Evolutionary conservation across 2,888 invertebrate genomes (phyloP).

Genomic region (Schrankia costaestrigalis): DNA sequence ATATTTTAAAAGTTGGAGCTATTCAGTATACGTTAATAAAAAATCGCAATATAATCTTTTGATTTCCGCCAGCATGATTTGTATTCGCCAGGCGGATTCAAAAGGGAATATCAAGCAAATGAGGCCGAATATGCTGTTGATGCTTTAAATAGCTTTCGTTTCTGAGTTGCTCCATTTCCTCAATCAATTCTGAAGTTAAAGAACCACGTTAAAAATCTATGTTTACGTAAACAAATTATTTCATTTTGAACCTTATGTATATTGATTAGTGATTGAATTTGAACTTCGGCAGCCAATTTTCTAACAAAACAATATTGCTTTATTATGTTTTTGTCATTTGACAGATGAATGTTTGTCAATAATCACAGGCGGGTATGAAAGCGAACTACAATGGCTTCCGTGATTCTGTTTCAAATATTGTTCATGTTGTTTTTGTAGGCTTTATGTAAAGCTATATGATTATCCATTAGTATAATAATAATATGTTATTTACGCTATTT

Average conservation of each 20-base stretch:
- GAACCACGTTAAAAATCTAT: conserved; percentile 15
- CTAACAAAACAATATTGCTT: conserved; percentile 27
- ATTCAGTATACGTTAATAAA: too few relatives aligned
- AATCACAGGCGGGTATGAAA: conserved; percentile 50
- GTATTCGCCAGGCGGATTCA: conserved; percentile 12
- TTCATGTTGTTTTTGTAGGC: too few relatives aligned
- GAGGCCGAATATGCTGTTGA: conserved; percentile 5
- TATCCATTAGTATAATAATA: too few relatives aligned
- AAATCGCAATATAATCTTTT: conserved; percentile 8
- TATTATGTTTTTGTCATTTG: conserved; percentile 49
- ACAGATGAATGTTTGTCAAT: conserved; percentile 68
- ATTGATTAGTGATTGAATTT: conserved; percentile 20
- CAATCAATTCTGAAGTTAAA: conserved; percentile 8
- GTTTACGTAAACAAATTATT: conserved; percentile 12
- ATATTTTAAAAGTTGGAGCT: too few relatives aligned
- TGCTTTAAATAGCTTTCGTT: conserved; percentile 9
- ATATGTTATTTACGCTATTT: not conserved
- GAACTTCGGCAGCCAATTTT: conserved; percentile 14
- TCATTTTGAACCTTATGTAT: conserved; percentile 26
- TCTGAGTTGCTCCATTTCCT: conserved; percentile 3
- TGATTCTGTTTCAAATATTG: conserved; percentile 1
- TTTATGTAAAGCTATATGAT: too few relatives aligned
- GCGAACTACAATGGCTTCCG: conserved; percentile 55
- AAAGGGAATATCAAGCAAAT: conserved; percentile 9
- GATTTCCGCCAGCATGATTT: conserved; percentile 11